Conservation (phyloP, 2,888 invertebrate genomes). For the Miltochrista miniata region DNA sequence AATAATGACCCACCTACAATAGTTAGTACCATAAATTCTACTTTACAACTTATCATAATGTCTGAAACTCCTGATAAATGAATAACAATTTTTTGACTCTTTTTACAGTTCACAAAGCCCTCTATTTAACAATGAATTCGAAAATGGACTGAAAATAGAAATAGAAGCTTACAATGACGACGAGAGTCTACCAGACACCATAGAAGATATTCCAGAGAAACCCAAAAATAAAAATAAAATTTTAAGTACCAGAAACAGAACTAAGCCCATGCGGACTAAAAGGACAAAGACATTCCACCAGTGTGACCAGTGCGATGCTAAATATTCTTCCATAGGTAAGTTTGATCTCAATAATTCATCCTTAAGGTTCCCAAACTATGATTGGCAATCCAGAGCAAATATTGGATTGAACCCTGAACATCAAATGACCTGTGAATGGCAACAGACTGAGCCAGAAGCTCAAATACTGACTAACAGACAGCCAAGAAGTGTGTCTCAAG, state of each 20-base stretch:
- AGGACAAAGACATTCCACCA: conserved; percentile 56
- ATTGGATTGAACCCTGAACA: no score
- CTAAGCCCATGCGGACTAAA: conserved; percentile 39
- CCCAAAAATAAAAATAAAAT: conserved; percentile 37
- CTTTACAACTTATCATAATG: no score
- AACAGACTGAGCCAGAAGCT: no score
- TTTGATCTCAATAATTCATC: no score
- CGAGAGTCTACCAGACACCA: conserved; percentile 30
- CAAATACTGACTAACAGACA: no score
- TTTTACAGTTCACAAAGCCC: conserved; percentile 55
- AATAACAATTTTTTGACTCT: conserved; percentile 6
- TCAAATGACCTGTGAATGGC: no score
- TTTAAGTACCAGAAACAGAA: conserved; percentile 25
- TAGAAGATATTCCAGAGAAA: conserved; percentile 42
- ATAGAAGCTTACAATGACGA: conserved; percentile 49
- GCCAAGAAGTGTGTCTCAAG: no score
- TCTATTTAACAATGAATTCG: conserved; percentile 49
- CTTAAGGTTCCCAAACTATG: no score
- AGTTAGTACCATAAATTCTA: no score
- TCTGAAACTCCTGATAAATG: no score
- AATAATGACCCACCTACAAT: no score
- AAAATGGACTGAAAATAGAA: conserved; percentile 46
- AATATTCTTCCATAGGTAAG: conserved; percentile 65
- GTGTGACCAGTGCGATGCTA: conserved; percentile 71
- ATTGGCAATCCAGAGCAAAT: no score